Evolutionary conservation across 2,113 vertebrate species (phyloP).

Genomic region (Stegostoma tigrinum): DNA sequence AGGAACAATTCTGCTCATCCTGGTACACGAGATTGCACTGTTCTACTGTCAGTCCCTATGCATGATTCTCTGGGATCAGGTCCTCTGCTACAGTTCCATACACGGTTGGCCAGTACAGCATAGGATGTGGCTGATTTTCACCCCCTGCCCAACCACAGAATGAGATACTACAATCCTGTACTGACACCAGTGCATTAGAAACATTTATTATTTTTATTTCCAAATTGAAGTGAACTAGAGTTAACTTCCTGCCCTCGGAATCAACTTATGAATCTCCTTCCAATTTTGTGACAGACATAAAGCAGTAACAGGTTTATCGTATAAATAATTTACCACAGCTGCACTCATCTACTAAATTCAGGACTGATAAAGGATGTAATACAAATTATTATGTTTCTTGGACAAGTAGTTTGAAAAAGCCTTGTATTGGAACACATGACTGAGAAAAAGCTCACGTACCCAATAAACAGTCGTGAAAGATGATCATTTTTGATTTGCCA

Average conservation of each 20-base stretch:
- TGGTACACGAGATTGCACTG: not conserved
- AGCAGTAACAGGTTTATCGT: not conserved
- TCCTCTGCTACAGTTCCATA: not conserved
- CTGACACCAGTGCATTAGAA: not conserved
- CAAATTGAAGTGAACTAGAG: not conserved
- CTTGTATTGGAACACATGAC: not conserved
- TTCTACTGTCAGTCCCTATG: not conserved
- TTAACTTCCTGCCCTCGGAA: not conserved
- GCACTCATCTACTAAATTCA: not conserved
- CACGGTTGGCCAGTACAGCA: not conserved
- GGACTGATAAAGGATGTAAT: not conserved
- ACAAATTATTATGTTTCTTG: not conserved
- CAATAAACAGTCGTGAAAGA: not conserved
- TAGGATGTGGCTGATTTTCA: not conserved
- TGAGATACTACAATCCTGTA: not conserved
- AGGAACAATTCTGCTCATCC: not conserved
- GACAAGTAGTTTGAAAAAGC: conserved; percentile 1
- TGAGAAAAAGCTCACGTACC: not conserved
- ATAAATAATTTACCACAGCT: not conserved
- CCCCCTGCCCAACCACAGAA: not conserved
- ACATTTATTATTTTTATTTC: not conserved
- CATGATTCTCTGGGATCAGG: not conserved
- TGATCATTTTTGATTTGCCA: not conserved
- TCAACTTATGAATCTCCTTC: conserved; percentile 3
- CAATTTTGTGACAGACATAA: not conserved